Percentiles rank a stretch among this genome's conserved stretches.
Conservation (phyloP, 2,888 invertebrate species). For the Diloba caeruleocephala region DNA sequence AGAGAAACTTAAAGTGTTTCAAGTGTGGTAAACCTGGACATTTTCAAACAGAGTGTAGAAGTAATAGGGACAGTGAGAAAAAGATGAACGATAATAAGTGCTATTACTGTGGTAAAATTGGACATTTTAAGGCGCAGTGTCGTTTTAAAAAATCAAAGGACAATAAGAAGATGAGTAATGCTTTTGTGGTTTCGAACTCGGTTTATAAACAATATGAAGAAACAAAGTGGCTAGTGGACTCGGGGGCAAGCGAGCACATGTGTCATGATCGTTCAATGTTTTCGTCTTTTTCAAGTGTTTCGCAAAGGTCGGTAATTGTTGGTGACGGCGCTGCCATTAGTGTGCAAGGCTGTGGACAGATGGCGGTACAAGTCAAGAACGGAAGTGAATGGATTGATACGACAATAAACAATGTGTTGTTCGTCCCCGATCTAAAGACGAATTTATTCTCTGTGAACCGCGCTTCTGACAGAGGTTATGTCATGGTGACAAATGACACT, state of each 20-base stretch:
- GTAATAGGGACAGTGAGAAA: not conserved
- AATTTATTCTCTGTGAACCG: constrained; percentile 46
- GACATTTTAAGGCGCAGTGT: constrained; percentile 4
- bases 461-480: constrained; percentile 44
- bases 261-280: constrained; percentile 36
- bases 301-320: too few species aligned
- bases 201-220: too few species aligned
- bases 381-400: too few species aligned
- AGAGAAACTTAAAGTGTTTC: too few species aligned
- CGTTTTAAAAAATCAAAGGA: constrained; percentile 6
- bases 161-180: constrained; percentile 2
- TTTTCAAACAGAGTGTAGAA: too few species aligned
- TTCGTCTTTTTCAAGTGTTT: too few species aligned
- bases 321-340: constrained; percentile 32
- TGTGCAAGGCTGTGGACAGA: constrained; percentile 38
- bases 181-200: too few species aligned
- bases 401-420: too few species aligned
- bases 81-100: not conserved
- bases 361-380: constrained; percentile 36
- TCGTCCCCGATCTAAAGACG: constrained; percentile 38
- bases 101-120: constrained; percentile 6
- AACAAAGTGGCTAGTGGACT: too few species aligned
- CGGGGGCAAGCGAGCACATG: constrained; percentile 16
- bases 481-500: constrained; percentile 40
- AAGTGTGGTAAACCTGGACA: too few species aligned